Conservation (phyloP, 1,140 invertebrate genomes). For the Zaprionus vittiger region DNA sequence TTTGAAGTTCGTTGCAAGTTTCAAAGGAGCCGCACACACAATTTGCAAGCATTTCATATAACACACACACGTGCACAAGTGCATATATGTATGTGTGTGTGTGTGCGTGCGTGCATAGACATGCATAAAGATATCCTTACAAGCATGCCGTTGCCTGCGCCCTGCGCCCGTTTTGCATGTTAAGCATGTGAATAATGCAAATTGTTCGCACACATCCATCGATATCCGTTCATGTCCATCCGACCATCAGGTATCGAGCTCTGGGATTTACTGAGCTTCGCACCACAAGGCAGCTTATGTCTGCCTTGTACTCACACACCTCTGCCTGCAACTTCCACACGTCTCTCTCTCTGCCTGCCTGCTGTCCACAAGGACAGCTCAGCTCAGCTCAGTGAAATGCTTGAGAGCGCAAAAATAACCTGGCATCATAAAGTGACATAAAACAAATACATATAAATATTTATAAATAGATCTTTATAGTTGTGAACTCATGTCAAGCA, state of each 20-base stretch:
- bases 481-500: background rate
- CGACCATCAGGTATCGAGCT: constrained; percentile 73
- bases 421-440: background rate
- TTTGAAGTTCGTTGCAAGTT: constrained; percentile 36
- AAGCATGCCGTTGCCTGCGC: constrained; percentile 30
- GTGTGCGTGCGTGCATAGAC: constrained; percentile 2
- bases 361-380: background rate
- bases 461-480: background rate
- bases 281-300: constrained; percentile 46
- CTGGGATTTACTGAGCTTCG: constrained; percentile 69
- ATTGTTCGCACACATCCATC: constrained; percentile 62
- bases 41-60: constrained; percentile 36
- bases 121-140: constrained; percentile 30
- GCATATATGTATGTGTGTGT: background rate
- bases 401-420: background rate
- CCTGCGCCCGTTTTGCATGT: constrained; percentile 79
- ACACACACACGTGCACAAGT: background rate
- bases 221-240: constrained; percentile 50
- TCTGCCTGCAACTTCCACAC: background rate
- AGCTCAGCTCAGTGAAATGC: background rate
- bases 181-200: constrained; percentile 81
- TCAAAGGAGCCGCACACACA: constrained; percentile 50
- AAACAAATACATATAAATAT: background rate
- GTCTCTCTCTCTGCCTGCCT: background rate
- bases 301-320: background rate